Conservation (phyloP, 2,888 invertebrate genomes). For the Tineola bisselliella region DNA sequence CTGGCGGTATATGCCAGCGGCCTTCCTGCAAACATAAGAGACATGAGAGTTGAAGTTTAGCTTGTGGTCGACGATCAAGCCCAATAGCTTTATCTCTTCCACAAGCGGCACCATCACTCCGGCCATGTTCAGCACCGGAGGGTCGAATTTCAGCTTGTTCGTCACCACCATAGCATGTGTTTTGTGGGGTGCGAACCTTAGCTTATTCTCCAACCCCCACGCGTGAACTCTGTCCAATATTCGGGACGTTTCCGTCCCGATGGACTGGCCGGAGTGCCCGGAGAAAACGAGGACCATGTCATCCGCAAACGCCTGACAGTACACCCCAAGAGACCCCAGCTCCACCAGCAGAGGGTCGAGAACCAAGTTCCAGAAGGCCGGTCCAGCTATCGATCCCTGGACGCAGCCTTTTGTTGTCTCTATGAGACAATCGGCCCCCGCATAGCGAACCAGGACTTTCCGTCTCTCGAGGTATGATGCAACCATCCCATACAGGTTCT, state of each 20-base stretch:
- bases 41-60: slow-evolving; percentile 8
- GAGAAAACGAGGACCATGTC: slow-evolving; percentile 17
- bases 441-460: slow-evolving; percentile 15
- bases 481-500: slow-evolving; percentile 4
- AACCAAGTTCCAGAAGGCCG: slow-evolving; percentile 18
- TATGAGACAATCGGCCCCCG: slow-evolving; percentile 12
- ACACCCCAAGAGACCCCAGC: neutral
- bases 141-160: slow-evolving; percentile 13
- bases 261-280: neutral
- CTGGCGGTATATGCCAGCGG: slow-evolving; percentile 10
- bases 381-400: slow-evolving; percentile 19
- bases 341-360: slow-evolving; percentile 16
- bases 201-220: slow-evolving; percentile 17
- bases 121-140: slow-evolving; percentile 15
- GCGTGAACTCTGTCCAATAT: slow-evolving; percentile 4
- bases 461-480: slow-evolving; percentile 16
- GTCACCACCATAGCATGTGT: slow-evolving; percentile 15
- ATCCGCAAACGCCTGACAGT: slow-evolving; percentile 21
- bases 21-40: slow-evolving; percentile 13
- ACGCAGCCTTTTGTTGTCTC: slow-evolving; percentile 16
- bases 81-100: neutral
- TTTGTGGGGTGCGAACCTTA: slow-evolving; percentile 18
- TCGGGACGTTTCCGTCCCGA: neutral
- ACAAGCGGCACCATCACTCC: neutral
- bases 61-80: slow-evolving; percentile 6